Base-by-base conservation (phyloP, 1,140 invertebrate genomes). In the Drosophila sulfurigaster region DNA sequence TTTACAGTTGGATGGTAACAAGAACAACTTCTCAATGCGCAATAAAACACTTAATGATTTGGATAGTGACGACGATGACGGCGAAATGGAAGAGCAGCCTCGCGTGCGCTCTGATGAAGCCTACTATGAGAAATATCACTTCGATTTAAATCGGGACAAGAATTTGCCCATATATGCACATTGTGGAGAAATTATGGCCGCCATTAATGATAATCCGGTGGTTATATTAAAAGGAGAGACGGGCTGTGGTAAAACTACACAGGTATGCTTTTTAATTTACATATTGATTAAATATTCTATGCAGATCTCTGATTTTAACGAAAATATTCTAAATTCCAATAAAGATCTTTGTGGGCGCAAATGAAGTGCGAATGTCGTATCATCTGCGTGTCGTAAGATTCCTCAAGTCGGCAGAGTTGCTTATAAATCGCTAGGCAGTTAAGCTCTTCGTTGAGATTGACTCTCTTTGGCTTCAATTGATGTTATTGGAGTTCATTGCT, bases 221-320 rank as follows among this genome's bases (percentile, higher is more conserved):
- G 81, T 92, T 2, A 78, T 92, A 48, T 32, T 92, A 0, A 87
- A 91, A 35, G 92, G 91, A 25, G 91, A 92, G 5, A 92, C 92
- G 3, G 92, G 91, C 6, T 97, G 96, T 66, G 98, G 98, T 1
- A 98, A 98, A 94, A 98, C 97, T 0, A 98, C 97, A 0, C 97
- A 98, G 78, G 91, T 92, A 57, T 80, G 79, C 0, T 11, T 16
- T 30, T 46, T 35, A 41, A 6, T 30, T 38, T 32, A 32, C 7
- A 32, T 32, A 7, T 32, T 32, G 30, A 32, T 5, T 32, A 32
- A 32, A 32, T 32, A 32, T 32, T 32, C 30, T 32, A 3, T 3
- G 20, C 20, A 25, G 20, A 25, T 3, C 20, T 25, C 20, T 79
- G 0, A 91, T 81, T 5, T 82, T 81, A 11, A 45, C 38, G 5